Conservation (phyloP, 2,113 vertebrate genomes). For the Albula goreensis region DNA sequence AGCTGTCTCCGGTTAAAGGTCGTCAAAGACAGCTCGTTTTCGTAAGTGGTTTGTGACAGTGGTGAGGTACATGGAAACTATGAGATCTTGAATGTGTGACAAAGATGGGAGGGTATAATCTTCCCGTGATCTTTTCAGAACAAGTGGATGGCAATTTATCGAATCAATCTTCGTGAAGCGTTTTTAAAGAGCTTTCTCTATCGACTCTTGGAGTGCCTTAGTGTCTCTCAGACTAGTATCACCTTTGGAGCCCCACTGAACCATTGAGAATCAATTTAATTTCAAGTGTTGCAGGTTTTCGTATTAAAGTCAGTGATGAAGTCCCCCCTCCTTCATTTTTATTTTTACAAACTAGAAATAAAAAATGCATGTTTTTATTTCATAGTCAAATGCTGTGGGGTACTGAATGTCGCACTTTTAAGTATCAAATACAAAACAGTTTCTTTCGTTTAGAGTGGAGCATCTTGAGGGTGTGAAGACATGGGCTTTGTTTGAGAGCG, state of each 20-base stretch:
- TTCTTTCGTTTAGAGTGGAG: background rate
- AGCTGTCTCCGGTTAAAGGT: background rate
- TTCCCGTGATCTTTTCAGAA: background rate
- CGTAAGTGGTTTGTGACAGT: background rate
- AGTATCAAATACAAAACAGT: background rate
- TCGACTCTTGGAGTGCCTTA: background rate
- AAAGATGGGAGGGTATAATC: background rate
- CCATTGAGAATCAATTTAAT: background rate
- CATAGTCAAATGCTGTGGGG: background rate
- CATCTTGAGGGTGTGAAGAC: slow-evolving; percentile 1
- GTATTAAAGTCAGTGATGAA: background rate
- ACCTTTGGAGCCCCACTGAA: background rate
- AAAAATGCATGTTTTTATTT: background rate
- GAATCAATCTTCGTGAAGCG: background rate
- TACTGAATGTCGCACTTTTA: background rate
- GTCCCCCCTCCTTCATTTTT: background rate
- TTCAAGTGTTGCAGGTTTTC: background rate
- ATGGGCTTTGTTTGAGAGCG: background rate
- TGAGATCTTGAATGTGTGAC: background rate
- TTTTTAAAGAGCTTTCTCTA: background rate
- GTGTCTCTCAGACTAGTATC: background rate
- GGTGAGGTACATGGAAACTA: background rate
- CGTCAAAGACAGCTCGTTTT: background rate
- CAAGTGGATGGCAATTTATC: background rate
- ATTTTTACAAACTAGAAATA: background rate